These are phyloP conservation scores for Sciurus vulgaris DNA, from an alignment of 2,797 vertebrate genomes.

Conservation along the genomic window DNA sequence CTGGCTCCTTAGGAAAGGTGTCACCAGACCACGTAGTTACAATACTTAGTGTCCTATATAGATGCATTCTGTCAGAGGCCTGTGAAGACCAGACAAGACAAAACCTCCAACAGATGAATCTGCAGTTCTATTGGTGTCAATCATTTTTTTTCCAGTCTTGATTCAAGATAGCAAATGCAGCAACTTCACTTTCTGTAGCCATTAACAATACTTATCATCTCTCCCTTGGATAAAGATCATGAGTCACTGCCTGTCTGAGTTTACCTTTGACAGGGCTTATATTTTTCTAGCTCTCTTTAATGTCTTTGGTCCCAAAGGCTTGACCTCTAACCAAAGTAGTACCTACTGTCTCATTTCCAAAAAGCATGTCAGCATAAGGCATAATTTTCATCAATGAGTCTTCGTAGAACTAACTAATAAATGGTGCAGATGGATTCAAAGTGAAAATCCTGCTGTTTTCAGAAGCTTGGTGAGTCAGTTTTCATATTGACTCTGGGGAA, in stretches of 20 bases:
- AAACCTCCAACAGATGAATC: conserved; percentile 98
- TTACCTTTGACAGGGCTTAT: conserved; percentile 94
- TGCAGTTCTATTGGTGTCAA: conserved; percentile 96
- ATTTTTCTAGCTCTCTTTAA: conserved; percentile 94
- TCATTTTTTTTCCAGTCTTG: conserved; percentile 95
- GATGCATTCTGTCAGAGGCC: conserved; percentile 92
- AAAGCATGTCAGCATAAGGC: conserved; percentile 95
- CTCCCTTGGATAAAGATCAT: conserved; percentile 96
- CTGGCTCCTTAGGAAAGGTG: conserved; percentile 96
- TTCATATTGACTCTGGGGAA: conserved; percentile 94
- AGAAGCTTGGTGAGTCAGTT: conserved; percentile 93
- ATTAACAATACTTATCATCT: conserved; percentile 91
- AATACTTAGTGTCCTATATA: conserved; percentile 94
- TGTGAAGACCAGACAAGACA: conserved; percentile 93
- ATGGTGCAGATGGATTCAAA: conserved; percentile 95
- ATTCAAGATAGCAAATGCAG: conserved; percentile 93
- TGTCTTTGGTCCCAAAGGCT: conserved; percentile 92
- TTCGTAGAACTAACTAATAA: conserved; percentile 97
- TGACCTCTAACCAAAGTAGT: not conserved
- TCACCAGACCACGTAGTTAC: conserved; percentile 94
- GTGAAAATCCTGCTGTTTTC: conserved; percentile 95
- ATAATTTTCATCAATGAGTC: conserved; percentile 95
- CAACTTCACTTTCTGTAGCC: conserved; percentile 92
- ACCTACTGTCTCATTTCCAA: conserved; percentile 96
- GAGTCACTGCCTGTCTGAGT: conserved; percentile 92